phyloP scores from a whole-genome alignment of 2,888 invertebrate species.

The Apotomis betuletana region DNA sequence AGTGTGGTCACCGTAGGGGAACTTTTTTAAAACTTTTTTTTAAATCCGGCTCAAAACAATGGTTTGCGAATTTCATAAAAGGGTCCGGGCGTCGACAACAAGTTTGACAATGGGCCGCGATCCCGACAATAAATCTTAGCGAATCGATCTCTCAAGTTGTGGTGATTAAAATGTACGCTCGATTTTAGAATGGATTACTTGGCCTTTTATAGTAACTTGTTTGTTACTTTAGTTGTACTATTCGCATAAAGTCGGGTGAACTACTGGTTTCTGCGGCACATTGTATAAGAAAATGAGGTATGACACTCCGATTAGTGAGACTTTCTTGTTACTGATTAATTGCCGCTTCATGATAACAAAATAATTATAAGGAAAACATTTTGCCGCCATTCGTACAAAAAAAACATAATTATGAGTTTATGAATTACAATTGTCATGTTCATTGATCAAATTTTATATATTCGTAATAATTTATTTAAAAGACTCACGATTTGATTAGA shows the following conservation, averaged over 20 bases:
- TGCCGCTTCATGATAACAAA: too few species aligned
- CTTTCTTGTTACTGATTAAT: too few species aligned
- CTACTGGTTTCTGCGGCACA: neutral
- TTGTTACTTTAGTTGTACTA: slow-evolving; percentile 13
- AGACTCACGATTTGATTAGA: too few species aligned
- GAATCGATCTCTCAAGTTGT: slow-evolving; percentile 65
- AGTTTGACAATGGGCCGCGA: slow-evolving; percentile 69
- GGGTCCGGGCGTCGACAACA: slow-evolving; percentile 71
- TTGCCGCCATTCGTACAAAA: too few species aligned
- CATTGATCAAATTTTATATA: too few species aligned
- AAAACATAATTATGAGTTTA: too few species aligned
- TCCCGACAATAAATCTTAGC: slow-evolving; percentile 77
- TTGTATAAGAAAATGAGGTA: too few species aligned
- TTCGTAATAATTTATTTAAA: too few species aligned
- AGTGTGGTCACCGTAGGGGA: slow-evolving; percentile 53
- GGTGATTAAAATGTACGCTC: slow-evolving; percentile 38
- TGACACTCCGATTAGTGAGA: too few species aligned
- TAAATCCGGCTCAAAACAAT: slow-evolving; percentile 76
- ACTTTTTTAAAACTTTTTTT: slow-evolving; percentile 73
- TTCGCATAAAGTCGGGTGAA: neutral
- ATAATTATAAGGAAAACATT: too few species aligned
- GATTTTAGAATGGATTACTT: slow-evolving; percentile 26
- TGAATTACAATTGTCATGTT: too few species aligned
- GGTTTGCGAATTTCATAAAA: slow-evolving; percentile 74
- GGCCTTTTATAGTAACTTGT: slow-evolving; percentile 28